Percentiles rank a stretch among this genome's conserved stretches.
Evolutionary conservation across 2,888 invertebrate genomes (phyloP).

Genomic region (Branchellion lobata): DNA sequence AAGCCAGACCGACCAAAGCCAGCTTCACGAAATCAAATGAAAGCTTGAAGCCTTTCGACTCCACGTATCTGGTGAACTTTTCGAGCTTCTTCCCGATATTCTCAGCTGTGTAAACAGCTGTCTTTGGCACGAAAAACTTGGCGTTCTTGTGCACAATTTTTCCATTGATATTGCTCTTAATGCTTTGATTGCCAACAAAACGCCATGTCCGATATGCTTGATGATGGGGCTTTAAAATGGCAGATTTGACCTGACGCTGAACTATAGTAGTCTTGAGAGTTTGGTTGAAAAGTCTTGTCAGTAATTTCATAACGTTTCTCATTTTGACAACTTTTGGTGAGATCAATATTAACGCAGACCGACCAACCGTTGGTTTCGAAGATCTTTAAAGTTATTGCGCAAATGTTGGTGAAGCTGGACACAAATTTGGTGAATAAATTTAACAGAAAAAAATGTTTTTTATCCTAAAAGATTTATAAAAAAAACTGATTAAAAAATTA

Average conservation of each 20-base stretch:
- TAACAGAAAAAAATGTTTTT: no score
- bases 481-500: no score
- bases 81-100: neutral
- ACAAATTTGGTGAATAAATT: no score
- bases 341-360: no score
- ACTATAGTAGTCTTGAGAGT: neutral
- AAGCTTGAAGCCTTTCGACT: neutral
- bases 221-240: neutral
- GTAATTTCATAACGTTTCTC: neutral
- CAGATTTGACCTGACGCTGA: neutral
- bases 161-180: neutral
- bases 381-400: no score
- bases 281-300: neutral
- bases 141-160: neutral
- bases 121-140: neutral
- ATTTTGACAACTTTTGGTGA: no score
- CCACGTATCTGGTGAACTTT: neutral
- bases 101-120: neutral
- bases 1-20: neutral
- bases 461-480: no score
- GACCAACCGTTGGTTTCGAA: no score
- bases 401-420: no score
- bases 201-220: neutral
- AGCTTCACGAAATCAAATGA: neutral
- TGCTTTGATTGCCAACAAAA: neutral